These are phyloP conservation scores for Camponotus vicinus DNA, from an alignment of 1,140 invertebrate genomes.

Conservation along the genomic window DNA sequence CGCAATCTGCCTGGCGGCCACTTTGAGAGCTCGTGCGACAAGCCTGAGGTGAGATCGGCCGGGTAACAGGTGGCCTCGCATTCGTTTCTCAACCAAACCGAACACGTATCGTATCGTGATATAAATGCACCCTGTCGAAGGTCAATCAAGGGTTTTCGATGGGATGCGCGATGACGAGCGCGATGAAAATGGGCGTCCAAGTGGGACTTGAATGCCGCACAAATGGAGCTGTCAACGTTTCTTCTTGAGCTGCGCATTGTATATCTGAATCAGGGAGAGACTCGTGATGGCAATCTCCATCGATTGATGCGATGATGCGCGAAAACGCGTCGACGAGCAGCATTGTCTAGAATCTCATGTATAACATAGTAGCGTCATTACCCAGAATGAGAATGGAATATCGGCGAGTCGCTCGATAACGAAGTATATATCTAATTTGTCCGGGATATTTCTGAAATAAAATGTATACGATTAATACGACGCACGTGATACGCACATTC, in stretches of 20 bases:
- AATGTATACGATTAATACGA: background rate
- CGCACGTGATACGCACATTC: background rate
- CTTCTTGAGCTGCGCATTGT: constrained; percentile 14
- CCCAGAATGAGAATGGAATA: constrained; percentile 30
- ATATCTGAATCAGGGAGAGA: constrained; percentile 12
- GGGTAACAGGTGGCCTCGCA: constrained; percentile 64
- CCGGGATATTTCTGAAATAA: background rate
- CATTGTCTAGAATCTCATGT: constrained; percentile 21
- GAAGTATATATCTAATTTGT: constrained; percentile 38
- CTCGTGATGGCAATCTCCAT: background rate
- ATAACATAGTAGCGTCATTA: constrained; percentile 29
- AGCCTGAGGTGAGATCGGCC: background rate
- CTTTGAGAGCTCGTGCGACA: constrained; percentile 43
- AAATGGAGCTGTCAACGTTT: constrained; percentile 56
- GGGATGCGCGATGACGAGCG: background rate
- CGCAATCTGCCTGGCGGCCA: constrained; percentile 52
- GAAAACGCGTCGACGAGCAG: constrained; percentile 37
- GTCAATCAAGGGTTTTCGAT: constrained; percentile 44
- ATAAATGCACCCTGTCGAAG: constrained; percentile 36
- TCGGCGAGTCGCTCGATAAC: background rate
- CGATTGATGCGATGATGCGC: constrained; percentile 53
- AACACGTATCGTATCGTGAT: constrained; percentile 18
- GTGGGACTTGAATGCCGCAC: constrained; percentile 39
- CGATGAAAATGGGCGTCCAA: constrained; percentile 22
- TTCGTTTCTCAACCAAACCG: constrained; percentile 58